phyloP scores from a whole-genome alignment of 2,113 vertebrate species.

The Eretmodus cyanostictus region DNA sequence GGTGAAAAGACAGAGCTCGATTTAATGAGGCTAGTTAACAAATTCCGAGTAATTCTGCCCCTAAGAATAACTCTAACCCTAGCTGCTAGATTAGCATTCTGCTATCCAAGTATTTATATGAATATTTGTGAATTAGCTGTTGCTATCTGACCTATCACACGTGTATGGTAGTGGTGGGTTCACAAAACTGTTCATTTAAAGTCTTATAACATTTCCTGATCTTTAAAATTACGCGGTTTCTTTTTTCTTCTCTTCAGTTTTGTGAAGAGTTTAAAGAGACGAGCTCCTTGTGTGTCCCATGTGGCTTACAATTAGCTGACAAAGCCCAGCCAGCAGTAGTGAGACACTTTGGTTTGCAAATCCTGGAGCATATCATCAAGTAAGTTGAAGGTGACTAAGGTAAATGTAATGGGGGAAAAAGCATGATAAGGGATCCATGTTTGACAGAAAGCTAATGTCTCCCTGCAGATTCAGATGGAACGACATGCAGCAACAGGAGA shows the following conservation, averaged over 20 bases:
- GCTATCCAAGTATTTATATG: not conserved
- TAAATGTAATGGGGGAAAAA: not conserved
- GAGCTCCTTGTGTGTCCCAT: slow-evolving; percentile 87
- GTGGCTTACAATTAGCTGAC: slow-evolving; percentile 87
- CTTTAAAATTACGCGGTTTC: not conserved
- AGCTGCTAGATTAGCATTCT: not conserved
- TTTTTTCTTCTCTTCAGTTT: slow-evolving; percentile 71
- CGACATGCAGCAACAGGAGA: slow-evolving; percentile 86
- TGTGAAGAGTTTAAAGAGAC: slow-evolving; percentile 98
- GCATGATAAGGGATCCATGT: not conserved
- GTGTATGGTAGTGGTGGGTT: not conserved
- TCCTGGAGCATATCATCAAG: slow-evolving; percentile 97
- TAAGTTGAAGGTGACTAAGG: slow-evolving; percentile 61
- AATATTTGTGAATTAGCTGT: not conserved
- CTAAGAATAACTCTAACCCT: not conserved
- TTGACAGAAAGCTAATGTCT: not conserved
- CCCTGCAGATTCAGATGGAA: slow-evolving; percentile 88
- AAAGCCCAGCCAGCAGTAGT: slow-evolving; percentile 86
- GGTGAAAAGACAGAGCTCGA: not conserved
- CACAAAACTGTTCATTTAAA: not conserved
- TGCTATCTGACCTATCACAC: not conserved
- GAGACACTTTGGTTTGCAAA: slow-evolving; percentile 96
- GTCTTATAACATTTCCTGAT: not conserved
- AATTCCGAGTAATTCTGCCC: not conserved
- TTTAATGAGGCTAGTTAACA: not conserved